Evolutionary conservation across 2,797 vertebrate species (phyloP).

Genomic region (Thripadectes ignobilis): DNA sequence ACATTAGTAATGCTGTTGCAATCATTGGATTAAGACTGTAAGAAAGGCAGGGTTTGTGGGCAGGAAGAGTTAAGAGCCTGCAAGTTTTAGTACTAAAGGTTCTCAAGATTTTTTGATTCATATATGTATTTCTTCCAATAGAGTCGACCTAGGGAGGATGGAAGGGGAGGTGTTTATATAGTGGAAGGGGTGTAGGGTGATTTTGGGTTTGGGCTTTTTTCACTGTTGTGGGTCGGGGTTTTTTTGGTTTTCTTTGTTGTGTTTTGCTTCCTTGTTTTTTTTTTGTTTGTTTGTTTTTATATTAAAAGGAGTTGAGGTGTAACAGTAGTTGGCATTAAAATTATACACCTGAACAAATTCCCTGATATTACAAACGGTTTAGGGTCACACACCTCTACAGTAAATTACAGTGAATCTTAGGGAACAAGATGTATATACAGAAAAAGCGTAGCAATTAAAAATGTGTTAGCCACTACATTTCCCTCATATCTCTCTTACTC

Average conservation of each 20-base stretch:
- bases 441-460: not conserved
- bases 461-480: not conserved
- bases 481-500: not conserved
- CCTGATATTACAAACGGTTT: not conserved
- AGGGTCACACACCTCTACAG: not conserved
- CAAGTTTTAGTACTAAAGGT: not conserved
- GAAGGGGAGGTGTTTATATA: not conserved
- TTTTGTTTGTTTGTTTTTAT: not conserved
- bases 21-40: not conserved
- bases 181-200: fast-evolving
- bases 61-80: not conserved
- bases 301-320: not conserved
- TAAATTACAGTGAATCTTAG: not conserved
- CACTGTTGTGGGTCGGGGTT: not conserved
- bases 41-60: not conserved
- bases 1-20: not conserved
- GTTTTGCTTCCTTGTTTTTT: not conserved
- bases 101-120: not conserved
- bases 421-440: not conserved
- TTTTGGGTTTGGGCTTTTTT: not conserved
- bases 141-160: not conserved
- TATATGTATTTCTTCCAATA: not conserved
- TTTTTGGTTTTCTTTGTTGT: not conserved
- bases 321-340: not conserved
- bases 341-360: not conserved